Percentiles rank a stretch among this genome's conserved stretches.
These are phyloP conservation scores for Cryptus viduatorius DNA, from an alignment of 2,888 invertebrate genomes.

Conservation along the genomic window DNA sequence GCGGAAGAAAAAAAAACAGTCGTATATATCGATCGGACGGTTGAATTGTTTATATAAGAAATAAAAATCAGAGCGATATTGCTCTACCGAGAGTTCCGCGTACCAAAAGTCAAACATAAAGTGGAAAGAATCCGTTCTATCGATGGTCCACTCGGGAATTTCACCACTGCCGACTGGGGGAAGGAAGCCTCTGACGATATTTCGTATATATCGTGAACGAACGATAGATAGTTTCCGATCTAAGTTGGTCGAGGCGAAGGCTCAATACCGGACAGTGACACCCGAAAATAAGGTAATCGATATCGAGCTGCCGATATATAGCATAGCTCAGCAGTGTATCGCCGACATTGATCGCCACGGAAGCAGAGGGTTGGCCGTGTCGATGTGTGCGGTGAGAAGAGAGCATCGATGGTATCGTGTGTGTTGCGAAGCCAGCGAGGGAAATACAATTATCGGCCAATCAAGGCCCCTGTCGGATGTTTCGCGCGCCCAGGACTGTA, in stretches of 20 bases:
- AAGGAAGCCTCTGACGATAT: background rate
- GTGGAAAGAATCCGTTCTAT: background rate
- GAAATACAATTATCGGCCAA: conserved; percentile 76
- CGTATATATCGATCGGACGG: background rate
- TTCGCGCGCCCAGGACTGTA: conserved; percentile 18
- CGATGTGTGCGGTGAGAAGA: conserved; percentile 45
- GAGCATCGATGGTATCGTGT: conserved; percentile 56
- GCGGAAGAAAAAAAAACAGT: background rate
- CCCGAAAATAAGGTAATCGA: conserved; percentile 52
- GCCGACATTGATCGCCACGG: conserved; percentile 46
- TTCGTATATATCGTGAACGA: background rate
- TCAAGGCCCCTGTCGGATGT: conserved; percentile 69
- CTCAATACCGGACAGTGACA: conserved; percentile 17
- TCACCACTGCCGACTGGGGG: background rate
- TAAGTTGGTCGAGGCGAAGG: background rate
- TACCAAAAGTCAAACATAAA: background rate
- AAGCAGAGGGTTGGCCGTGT: conserved; percentile 32
- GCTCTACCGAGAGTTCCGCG: background rate
- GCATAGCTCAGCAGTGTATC: background rate
- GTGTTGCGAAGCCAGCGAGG: conserved; percentile 65
- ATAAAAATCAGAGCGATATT: no score
- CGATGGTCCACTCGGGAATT: background rate
- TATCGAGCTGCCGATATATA: conserved; percentile 34
- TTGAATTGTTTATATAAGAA: background rate
- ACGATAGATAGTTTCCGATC: background rate